Percentiles rank a stretch among this genome's conserved stretches.
phyloP scores from a whole-genome alignment of 2,888 invertebrate species.

The Pollenia angustigena region DNA sequence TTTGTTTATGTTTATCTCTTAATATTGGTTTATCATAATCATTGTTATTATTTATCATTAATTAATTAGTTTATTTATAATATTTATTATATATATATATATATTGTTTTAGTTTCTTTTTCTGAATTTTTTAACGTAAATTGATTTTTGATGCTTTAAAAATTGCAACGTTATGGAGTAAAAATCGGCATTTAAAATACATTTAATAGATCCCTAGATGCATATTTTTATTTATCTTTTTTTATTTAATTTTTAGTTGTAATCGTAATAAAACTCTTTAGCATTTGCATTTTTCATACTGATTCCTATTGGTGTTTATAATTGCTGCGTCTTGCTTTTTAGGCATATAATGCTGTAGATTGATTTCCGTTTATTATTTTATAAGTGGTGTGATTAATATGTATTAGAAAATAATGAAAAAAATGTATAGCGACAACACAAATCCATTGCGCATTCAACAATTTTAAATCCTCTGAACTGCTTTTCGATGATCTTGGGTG shows the following conservation, averaged over 20 bases:
- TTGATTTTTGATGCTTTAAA: slow-evolving; percentile 63
- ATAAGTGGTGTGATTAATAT: slow-evolving; percentile 58
- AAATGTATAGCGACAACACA: slow-evolving; percentile 59
- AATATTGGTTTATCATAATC: slow-evolving; percentile 72
- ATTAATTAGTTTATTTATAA: slow-evolving; percentile 72
- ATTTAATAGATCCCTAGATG: slow-evolving; percentile 66
- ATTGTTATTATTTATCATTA: slow-evolving; percentile 72
- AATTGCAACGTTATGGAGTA: slow-evolving; percentile 70
- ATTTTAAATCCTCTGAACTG: slow-evolving; percentile 50
- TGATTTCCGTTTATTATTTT: slow-evolving; percentile 56
- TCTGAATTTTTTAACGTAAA: slow-evolving; percentile 56
- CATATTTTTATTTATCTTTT: slow-evolving; percentile 38
- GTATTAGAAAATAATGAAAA: slow-evolving; percentile 61
- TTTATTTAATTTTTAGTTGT: slow-evolving; percentile 36
- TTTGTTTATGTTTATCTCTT: slow-evolving; percentile 49
- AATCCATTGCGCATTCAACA: slow-evolving; percentile 51
- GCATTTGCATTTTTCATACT: slow-evolving; percentile 51
- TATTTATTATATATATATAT: slow-evolving; percentile 37
- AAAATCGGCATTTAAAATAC: slow-evolving; percentile 72
- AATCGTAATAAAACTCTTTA: slow-evolving; percentile 65
- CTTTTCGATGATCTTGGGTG: slow-evolving; percentile 35
- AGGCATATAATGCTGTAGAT: slow-evolving; percentile 63
- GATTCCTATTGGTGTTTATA: slow-evolving; percentile 68
- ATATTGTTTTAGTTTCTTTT: slow-evolving; percentile 39
- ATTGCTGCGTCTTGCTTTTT: slow-evolving; percentile 55